These are phyloP conservation scores for Pachycephala philippinensis DNA, from an alignment of 2,113 vertebrate species.

Conservation along the genomic window DNA sequence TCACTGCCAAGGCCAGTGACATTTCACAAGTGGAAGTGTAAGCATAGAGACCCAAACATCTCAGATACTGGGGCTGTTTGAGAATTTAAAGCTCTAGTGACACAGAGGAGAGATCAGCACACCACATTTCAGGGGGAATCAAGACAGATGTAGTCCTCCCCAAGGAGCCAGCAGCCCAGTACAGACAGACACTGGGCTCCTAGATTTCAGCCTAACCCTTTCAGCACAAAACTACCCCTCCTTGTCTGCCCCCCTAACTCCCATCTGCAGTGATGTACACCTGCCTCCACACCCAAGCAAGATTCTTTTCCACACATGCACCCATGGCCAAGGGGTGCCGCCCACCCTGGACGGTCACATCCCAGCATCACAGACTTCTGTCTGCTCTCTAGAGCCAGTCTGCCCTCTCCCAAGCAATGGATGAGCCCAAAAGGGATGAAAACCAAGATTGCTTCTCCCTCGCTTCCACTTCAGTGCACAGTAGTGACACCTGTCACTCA, in stretches of 20 bases:
- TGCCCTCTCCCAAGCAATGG: background rate
- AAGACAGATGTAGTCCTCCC: background rate
- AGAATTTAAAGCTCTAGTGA: background rate
- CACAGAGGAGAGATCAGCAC: background rate
- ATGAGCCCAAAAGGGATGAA: background rate
- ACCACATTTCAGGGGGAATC: accelerated
- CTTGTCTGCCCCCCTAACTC: background rate
- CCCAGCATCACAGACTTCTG: background rate
- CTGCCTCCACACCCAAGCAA: background rate
- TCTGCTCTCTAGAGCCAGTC: background rate
- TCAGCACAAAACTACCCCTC: background rate
- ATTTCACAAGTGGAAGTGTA: background rate
- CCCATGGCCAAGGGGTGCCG: background rate
- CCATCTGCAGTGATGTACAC: background rate
- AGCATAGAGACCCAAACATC: background rate
- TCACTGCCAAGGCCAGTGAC: background rate
- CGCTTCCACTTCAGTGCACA: background rate
- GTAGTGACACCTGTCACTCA: background rate
- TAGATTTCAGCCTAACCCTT: background rate
- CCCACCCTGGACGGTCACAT: background rate
- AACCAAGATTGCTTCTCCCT: background rate
- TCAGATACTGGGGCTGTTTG: background rate
- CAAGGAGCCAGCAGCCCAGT: background rate
- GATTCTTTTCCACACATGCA: background rate
- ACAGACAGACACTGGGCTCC: background rate